Percentiles rank a stretch among this genome's conserved stretches.
Evolutionary conservation across 2,888 invertebrate species (phyloP).

Genomic region (Papilio demoleus): DNA sequence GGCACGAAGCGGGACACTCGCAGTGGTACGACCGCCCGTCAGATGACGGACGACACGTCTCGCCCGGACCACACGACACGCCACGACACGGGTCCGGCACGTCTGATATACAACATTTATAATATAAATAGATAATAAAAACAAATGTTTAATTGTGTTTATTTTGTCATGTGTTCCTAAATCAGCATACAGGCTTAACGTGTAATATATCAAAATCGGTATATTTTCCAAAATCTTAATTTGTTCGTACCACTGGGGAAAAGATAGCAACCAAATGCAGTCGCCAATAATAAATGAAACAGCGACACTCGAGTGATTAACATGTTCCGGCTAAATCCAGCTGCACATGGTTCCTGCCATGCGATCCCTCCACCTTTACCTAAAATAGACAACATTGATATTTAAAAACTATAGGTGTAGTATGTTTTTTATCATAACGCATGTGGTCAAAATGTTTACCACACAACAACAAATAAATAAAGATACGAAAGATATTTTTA

Average conservation of each 20-base stretch:
- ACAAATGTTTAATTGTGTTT: no score
- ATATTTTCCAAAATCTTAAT: not conserved
- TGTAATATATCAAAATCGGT: not conserved
- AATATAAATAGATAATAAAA: no score
- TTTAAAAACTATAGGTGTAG: not conserved
- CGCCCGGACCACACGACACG: constrained; percentile 91
- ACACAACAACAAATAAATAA: no score
- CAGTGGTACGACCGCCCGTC: constrained; percentile 90
- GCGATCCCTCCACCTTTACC: constrained; percentile 49
- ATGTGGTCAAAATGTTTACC: no score
- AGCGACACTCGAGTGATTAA: constrained; percentile 55
- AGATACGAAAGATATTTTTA: no score
- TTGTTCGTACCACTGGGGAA: constrained; percentile 79
- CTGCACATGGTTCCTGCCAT: constrained; percentile 25
- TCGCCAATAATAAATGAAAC: constrained; percentile 58
- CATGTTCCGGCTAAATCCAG: constrained; percentile 58
- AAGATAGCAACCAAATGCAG: constrained; percentile 75
- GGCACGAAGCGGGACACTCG: constrained; percentile 91
- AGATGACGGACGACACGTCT: constrained; percentile 86
- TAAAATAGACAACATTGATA: not conserved
- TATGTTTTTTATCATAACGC: not conserved
- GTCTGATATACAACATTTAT: constrained; percentile 55
- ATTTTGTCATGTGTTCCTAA: no score
- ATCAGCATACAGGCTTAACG: no score
- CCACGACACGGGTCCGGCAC: constrained; percentile 89